Percentiles rank a stretch among this genome's conserved stretches.
Conservation (phyloP, 2,888 invertebrate genomes). For the Nomada fabriciana region DNA sequence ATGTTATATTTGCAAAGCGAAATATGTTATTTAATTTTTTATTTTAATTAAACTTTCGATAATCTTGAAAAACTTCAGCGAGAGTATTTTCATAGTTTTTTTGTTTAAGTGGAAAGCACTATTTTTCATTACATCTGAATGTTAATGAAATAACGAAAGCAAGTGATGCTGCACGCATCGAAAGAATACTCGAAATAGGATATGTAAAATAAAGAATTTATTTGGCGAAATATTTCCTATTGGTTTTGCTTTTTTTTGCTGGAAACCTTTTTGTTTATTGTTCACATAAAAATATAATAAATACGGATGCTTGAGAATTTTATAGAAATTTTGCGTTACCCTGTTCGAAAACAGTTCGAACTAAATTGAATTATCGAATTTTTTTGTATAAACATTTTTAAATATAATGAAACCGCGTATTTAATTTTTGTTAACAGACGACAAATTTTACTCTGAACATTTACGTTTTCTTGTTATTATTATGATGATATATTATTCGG, state of each 20-base stretch:
- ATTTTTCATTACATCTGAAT: conserved; percentile 42
- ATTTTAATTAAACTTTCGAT: conserved; percentile 12
- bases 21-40: conserved; percentile 43
- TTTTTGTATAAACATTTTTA: no score
- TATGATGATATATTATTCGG: not conserved
- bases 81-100: conserved; percentile 24
- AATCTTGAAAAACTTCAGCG: conserved; percentile 2
- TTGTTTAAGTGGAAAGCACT: conserved; percentile 18
- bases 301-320: not conserved
- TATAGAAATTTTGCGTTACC: not conserved
- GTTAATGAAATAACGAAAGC: conserved; percentile 14
- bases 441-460: no score
- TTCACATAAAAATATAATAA: not conserved
- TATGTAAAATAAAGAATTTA: conserved; percentile 38
- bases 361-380: no score
- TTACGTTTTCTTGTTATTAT: no score
- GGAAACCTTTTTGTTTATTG: not conserved
- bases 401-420: not conserved
- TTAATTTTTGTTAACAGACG: no score
- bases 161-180: conserved; percentile 23
- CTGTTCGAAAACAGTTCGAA: not conserved
- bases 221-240: conserved; percentile 19
- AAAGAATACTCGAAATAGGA: conserved; percentile 32
- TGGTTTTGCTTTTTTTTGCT: not conserved
- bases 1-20: conserved; percentile 41